Conservation (phyloP, 1,140 invertebrate genomes). For the Adoxophyes honmai region DNA sequence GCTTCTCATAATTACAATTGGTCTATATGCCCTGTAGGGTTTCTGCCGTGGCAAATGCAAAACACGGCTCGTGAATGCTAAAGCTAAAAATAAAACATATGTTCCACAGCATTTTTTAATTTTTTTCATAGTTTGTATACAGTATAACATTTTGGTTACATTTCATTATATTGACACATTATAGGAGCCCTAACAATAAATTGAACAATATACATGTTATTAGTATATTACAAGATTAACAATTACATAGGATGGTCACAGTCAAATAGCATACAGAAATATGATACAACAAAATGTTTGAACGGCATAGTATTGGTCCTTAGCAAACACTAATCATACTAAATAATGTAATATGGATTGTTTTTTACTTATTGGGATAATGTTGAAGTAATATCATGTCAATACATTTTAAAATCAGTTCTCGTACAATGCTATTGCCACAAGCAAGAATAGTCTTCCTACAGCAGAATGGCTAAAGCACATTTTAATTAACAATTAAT, state of each 20-base stretch:
- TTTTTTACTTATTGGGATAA: constrained; percentile 22
- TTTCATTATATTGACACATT: constrained; percentile 70
- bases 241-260: constrained; percentile 38
- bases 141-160: constrained; percentile 75
- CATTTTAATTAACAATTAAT: neutral
- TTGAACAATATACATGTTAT: constrained; percentile 66
- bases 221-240: constrained; percentile 59
- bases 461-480: neutral
- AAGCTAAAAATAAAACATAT: constrained; percentile 4
- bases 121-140: constrained; percentile 73
- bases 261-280: constrained; percentile 37
- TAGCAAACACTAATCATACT: constrained; percentile 36
- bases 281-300: constrained; percentile 38
- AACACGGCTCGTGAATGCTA: neutral
- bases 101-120: constrained; percentile 66
- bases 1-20: constrained; percentile 36
- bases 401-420: constrained; percentile 8
- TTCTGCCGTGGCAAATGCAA: constrained; percentile 38
- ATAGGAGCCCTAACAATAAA: constrained; percentile 62
- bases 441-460: neutral
- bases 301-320: constrained; percentile 44
- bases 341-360: constrained; percentile 23
- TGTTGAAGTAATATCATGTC: constrained; percentile 37
- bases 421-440: neutral
- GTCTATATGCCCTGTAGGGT: constrained; percentile 49